Evolutionary conservation across 2,113 vertebrate species (phyloP).

Genomic region (Polypterus senegalus): DNA sequence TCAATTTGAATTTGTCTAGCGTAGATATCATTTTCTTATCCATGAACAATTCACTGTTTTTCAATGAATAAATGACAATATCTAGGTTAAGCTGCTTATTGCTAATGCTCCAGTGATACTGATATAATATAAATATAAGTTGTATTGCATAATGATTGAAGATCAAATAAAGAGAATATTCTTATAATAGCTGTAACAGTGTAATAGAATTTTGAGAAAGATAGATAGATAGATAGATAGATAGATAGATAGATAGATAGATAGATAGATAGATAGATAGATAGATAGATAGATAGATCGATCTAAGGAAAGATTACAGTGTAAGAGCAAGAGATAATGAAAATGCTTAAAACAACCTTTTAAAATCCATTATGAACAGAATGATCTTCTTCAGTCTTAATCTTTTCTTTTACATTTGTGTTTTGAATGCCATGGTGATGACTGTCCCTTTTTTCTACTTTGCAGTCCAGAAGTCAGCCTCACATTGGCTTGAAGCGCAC

Average conservation of each 20-base stretch:
- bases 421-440: not conserved
- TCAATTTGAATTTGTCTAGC: conserved; percentile 10
- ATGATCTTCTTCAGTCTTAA: no score
- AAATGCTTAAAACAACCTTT: no score
- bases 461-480: conserved; percentile 27
- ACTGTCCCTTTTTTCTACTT: not conserved
- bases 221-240: no score
- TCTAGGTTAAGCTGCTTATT: conserved; percentile 8
- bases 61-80: conserved; percentile 12
- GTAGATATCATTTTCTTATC: conserved; percentile 9
- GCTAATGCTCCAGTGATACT: not conserved
- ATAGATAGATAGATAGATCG: no score
- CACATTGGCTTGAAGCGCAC: conserved; percentile 30
- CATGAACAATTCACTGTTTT: conserved; percentile 10
- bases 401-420: not conserved
- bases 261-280: no score
- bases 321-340: no score
- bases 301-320: no score
- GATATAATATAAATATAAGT: not conserved
- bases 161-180: not conserved
- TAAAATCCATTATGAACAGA: no score
- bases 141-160: conserved; percentile 3
- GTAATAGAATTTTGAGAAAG: no score
- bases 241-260: no score
- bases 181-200: no score